Evolutionary conservation across 2,888 invertebrate genomes (phyloP).

Genomic region (Habroteleia sp.): DNA sequence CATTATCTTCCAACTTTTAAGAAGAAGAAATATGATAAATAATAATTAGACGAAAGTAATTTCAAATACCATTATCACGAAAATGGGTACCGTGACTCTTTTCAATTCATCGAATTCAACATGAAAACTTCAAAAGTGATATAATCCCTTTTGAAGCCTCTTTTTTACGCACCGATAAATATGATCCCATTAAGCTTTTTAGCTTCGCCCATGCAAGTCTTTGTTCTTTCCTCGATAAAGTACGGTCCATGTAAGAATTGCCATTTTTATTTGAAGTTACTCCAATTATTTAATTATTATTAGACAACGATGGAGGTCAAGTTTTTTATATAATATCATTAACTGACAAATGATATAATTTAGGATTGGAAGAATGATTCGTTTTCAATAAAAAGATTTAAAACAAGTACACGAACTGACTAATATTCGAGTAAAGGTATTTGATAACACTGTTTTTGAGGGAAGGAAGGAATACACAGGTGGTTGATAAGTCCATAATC

Average conservation of each 20-base stretch:
- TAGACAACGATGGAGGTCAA: too few species aligned
- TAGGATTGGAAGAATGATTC: too few species aligned
- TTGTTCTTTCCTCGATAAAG: conserved; percentile 45
- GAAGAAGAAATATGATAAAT: too few species aligned
- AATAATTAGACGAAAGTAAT: background rate
- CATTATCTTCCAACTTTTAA: too few species aligned
- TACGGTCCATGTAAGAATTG: conserved; percentile 32
- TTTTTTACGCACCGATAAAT: conserved; percentile 62
- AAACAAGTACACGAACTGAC: background rate
- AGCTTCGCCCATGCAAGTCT: conserved; percentile 46
- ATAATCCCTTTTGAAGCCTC: conserved; percentile 59
- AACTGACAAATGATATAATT: too few species aligned
- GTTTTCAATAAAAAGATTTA: background rate
- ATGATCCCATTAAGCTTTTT: conserved; percentile 52
- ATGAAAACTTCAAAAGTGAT: conserved; percentile 58
- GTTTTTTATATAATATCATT: too few species aligned
- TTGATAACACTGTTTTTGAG: conserved; percentile 16
- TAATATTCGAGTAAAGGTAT: background rate
- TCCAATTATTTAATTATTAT: conserved; percentile 24
- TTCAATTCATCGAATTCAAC: conserved; percentile 47
- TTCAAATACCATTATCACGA: conserved; percentile 6
- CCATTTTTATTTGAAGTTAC: conserved; percentile 19
- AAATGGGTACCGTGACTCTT: conserved; percentile 12
- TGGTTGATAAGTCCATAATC: conserved; percentile 65
- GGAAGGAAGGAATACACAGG: conserved; percentile 56